phyloP scores from a whole-genome alignment of 2,797 vertebrate species.

The Aselliscus stoliczkanus region DNA sequence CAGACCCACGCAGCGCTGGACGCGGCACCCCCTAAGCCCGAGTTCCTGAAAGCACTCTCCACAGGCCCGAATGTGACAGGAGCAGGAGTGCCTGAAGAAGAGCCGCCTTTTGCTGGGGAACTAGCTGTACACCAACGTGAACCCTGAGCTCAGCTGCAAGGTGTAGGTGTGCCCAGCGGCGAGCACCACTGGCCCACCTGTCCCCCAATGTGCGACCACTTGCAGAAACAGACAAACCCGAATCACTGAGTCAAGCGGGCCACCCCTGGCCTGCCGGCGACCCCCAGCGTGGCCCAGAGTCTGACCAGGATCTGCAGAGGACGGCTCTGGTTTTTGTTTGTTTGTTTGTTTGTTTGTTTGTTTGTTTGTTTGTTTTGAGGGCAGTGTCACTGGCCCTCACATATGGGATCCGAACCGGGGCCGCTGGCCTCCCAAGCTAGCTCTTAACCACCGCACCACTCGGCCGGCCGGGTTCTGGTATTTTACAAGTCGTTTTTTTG shows the following conservation, averaged over 20 bases:
- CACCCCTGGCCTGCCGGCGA: neutral
- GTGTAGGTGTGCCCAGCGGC: conserved; percentile 76
- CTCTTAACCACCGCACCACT: too few species aligned
- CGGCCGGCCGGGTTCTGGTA: too few species aligned
- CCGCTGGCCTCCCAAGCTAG: too few species aligned
- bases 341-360: too few species aligned
- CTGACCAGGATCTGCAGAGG: conserved; percentile 13
- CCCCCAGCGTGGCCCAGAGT: neutral
- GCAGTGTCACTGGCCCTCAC: too few species aligned
- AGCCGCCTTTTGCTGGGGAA: conserved; percentile 90
- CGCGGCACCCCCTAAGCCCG: conserved; percentile 88
- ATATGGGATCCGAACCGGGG: too few species aligned
- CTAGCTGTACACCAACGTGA: conserved; percentile 92
- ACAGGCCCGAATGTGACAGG: conserved; percentile 89
- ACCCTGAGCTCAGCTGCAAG: conserved; percentile 90
- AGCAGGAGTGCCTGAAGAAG: conserved; percentile 93
- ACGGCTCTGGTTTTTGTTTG: neutral
- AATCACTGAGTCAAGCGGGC: conserved; percentile 34
- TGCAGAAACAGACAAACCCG: neutral
- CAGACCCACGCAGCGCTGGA: conserved; percentile 90
- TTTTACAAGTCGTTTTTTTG: neutral
- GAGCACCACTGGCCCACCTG: neutral
- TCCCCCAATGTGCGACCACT: neutral
- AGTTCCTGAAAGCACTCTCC: conserved; percentile 92
- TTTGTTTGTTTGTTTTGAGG: too few species aligned